Base-by-base conservation (phyloP, 2,797 vertebrate species). In the Typhlichthys subterraneus region DNA sequence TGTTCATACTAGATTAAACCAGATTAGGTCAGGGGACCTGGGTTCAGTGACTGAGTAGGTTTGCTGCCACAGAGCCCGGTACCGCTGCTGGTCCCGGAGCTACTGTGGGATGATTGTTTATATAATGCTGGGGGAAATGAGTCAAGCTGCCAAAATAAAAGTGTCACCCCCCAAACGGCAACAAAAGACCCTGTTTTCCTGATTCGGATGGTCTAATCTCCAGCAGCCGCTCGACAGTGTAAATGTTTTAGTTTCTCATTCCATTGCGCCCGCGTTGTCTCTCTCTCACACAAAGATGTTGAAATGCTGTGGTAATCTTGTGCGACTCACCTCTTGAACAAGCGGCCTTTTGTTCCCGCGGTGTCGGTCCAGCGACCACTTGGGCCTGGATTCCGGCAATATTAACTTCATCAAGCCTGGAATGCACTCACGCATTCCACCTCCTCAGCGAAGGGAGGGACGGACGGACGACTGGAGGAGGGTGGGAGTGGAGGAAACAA, bases 321-420 rank as follows among this genome's bases (percentile, higher is more conserved):
- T 82, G 82, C 82, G 77, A 88, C 85, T 90, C 84, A 83, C 85
- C 82, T 77, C 82, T 80, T 70, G 50, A 85, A 92, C 91, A 93
- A 89, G 77, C 70, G 78, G 66, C 72, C 91, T 90, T 92, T 93
- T 94, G 91, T 93, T 94, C 94, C 91, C 91, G 84, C 81, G 81
- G 89, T 87, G 85, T 89, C 84, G 88, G 93, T 91, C 86, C 77
- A 60, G 75, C 85, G 83, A 91, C 88, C 88, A 87, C 83, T 86
- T 80, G 82, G 85, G 84, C 86, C 89, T 73, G 83, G 87, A 94
- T 95, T 95, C 91, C 91, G 86, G 88, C 83, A 90, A 92, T 94
- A 94, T 94, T 95, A 93, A 92, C 89, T 95, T 95, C 90, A 95
- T 95, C 95, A 95, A 94, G 92, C 85, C 84, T 84, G 92, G 94